Evolutionary conservation across 2,113 vertebrate species (phyloP).

Genomic region (Nothoprocta pentlandii): DNA sequence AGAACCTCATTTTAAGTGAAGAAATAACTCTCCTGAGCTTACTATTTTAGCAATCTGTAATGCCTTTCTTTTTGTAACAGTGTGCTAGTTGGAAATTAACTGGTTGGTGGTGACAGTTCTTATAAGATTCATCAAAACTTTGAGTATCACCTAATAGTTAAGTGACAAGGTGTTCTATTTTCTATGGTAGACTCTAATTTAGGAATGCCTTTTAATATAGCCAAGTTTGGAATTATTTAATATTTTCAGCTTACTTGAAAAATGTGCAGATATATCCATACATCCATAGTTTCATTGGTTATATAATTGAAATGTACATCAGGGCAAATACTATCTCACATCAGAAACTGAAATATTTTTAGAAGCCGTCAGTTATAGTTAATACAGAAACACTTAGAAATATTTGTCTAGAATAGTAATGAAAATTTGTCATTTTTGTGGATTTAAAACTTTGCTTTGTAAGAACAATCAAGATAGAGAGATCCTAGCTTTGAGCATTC

Average conservation of each 20-base stretch:
- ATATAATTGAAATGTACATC: neutral
- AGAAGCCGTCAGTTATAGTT: neutral
- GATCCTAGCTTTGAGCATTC: neutral
- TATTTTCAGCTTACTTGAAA: neutral
- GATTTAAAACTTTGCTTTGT: neutral
- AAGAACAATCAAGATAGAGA: neutral
- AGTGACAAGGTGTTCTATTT: neutral
- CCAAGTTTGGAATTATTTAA: neutral
- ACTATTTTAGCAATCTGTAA: constrained; percentile 41
- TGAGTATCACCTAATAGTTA: constrained; percentile 4
- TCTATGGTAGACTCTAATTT: neutral
- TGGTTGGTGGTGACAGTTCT: constrained; percentile 36
- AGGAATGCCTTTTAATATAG: neutral
- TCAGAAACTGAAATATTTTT: neutral
- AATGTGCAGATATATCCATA: neutral
- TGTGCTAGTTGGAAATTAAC: neutral
- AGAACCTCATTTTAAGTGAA: constrained; percentile 43
- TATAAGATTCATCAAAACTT: constrained; percentile 13
- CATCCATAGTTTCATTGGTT: neutral
- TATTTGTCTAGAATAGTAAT: neutral
- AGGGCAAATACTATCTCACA: accelerated
- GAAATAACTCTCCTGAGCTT: constrained; percentile 47
- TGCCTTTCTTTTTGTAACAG: constrained; percentile 39
- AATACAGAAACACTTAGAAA: neutral
- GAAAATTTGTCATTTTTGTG: neutral